Percentiles rank a stretch among this genome's conserved stretches.
Conservation (phyloP, 2,888 invertebrate species). For the Coleophora flavipennella region DNA sequence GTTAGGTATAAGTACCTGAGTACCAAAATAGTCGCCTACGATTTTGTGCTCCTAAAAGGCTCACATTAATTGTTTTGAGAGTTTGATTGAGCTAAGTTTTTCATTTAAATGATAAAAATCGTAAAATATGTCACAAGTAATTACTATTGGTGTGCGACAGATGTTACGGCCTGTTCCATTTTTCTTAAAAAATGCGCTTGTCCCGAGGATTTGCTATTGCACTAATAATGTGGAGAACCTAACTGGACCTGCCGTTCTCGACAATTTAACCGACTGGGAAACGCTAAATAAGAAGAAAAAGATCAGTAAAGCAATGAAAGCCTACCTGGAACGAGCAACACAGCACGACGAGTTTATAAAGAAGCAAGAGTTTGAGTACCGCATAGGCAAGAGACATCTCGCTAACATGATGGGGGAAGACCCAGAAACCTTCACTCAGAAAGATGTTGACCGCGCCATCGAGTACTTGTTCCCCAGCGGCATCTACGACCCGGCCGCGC, state of each 20-base stretch:
- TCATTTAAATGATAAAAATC: too few species aligned
- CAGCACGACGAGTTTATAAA: constrained; percentile 89
- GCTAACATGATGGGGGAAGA: constrained; percentile 99
- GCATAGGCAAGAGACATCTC: constrained; percentile 94
- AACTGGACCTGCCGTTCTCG: constrained; percentile 13
- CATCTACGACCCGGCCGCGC: constrained; percentile 85
- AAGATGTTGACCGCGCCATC: constrained; percentile 90
- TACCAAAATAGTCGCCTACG: too few species aligned
- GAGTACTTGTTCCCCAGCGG: constrained; percentile 97
- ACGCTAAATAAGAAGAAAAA: constrained; percentile 68
- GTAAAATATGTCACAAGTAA: too few species aligned
- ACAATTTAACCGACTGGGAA: constrained; percentile 56
- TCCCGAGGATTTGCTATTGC: constrained; percentile 27
- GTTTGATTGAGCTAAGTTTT: too few species aligned
- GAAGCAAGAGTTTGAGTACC: constrained; percentile 83
- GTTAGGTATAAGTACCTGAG: too few species aligned
- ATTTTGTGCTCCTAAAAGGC: too few species aligned
- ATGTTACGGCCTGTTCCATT: constrained; percentile 14
- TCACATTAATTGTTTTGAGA: too few species aligned
- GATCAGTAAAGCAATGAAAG: constrained; percentile 90
- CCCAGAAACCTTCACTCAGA: constrained; percentile 90
- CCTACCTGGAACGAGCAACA: constrained; percentile 86
- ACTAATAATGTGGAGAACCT: constrained; percentile 21
- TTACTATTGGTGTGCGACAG: too few species aligned
- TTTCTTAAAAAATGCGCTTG: constrained; percentile 23